phyloP scores from a whole-genome alignment of 2,113 vertebrate species.

The Neodon shergylaensis region DNA sequence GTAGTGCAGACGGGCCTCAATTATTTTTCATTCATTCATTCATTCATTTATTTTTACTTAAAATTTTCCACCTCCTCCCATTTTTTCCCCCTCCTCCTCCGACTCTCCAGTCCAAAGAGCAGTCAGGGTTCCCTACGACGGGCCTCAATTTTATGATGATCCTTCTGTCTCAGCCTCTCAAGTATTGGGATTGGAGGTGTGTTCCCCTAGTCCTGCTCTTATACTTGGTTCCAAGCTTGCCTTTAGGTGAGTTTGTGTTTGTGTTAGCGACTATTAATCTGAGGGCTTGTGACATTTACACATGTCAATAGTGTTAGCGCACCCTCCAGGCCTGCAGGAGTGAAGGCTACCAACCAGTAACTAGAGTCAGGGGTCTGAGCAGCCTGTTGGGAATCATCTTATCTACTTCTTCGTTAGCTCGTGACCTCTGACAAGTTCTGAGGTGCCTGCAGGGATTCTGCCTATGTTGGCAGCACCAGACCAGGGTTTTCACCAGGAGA shows the following conservation, averaged over 20 bases:
- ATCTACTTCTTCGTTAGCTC: not conserved
- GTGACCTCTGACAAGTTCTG: not conserved
- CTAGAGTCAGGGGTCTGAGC: not conserved
- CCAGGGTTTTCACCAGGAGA: not conserved
- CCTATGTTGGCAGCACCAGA: not conserved
- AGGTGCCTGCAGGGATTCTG: not conserved
- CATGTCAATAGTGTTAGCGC: no score
- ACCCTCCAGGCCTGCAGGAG: not conserved
- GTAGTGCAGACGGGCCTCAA: not conserved
- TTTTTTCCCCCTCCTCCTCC: no score
- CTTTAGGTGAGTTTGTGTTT: not conserved
- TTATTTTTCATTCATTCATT: no score
- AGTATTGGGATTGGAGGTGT: not conserved
- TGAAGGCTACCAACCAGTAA: not conserved
- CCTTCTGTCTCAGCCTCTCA: not conserved
- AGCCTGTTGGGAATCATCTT: fast-evolving
- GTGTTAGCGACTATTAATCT: not conserved
- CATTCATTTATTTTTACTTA: no score
- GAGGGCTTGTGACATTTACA: fast-evolving
- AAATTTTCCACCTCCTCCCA: no score
- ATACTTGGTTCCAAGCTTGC: fast-evolving
- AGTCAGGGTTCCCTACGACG: no score
- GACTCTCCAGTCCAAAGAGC: no score
- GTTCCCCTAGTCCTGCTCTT: not conserved
- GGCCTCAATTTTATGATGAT: not conserved